Evolutionary conservation across 1,140 invertebrate species (phyloP), one percentile per base, ranked within the genome.

Genomic region (Artemia franciscana): DNA sequence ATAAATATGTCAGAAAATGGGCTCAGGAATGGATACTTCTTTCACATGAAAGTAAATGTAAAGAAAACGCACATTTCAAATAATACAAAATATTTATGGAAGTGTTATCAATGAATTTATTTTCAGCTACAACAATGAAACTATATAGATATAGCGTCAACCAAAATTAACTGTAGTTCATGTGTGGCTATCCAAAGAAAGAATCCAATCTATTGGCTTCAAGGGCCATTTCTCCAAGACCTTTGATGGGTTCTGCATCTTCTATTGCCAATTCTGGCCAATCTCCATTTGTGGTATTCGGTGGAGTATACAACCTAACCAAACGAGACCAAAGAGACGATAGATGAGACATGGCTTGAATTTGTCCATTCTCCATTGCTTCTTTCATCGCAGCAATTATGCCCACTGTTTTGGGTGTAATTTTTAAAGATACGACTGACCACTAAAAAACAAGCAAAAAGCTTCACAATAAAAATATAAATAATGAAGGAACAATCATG

Each of bases 181-280:
- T 91, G 70, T 94, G 91, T 51, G 91, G 91, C 91, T 91, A 95
- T 71, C 86, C 82, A 64, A 81, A 82, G 73, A 93, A 95, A 0
- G 91, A 93, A 69, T 90, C 84, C 65, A 86, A 77, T 51, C 91
- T 78, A 57, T 87, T 84, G 1, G 86, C 85, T 75, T 95, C 91
- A 64, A 86, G 91, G 71, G 87, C 90, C 90, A 95, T 93, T 24
- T 84, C 76, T 5, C 58, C 25, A 21, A 58, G 26, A 18, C 23
- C 26, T n/a, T 27, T 27, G 80, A 79, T 65, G 82, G 78, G 64
- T 83, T 80, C 60, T 79, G 66, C 71, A 74, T 67, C 73, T 75
- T 73, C 69, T 66, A 71, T 28, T 60, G 67, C 60, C 61, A 68
- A 64, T 66, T 65, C 24, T 65, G 63, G 67, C 69, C 21, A 73